phyloP scores from a whole-genome alignment of 1,140 invertebrate species.

The Antheraea mylitta region DNA sequence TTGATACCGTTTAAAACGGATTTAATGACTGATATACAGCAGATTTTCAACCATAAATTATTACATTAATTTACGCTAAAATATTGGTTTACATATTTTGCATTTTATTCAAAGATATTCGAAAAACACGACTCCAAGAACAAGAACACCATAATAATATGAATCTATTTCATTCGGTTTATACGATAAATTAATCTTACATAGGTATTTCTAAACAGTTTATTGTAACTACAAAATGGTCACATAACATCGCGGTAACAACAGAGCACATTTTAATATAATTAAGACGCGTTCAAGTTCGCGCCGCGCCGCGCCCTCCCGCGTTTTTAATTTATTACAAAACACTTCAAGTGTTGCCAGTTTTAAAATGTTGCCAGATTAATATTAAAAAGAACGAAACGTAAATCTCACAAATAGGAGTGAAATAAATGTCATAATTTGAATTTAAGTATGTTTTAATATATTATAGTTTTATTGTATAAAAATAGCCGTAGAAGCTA shows the following conservation, averaged over 20 bases:
- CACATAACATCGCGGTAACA: slow-evolving; percentile 20
- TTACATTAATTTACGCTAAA: no score
- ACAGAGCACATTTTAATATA: slow-evolving; percentile 41
- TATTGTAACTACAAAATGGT: slow-evolving; percentile 10
- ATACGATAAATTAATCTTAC: background rate
- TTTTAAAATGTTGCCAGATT: slow-evolving; percentile 38
- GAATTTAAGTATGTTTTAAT: slow-evolving; percentile 3
- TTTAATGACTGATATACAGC: no score
- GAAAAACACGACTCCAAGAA: no score
- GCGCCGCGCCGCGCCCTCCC: slow-evolving; percentile 18
- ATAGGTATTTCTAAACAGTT: slow-evolving; percentile 11
- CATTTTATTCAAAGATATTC: no score
- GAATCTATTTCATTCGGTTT: background rate
- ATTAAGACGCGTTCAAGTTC: slow-evolving; percentile 40
- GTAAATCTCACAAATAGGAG: slow-evolving; percentile 15
- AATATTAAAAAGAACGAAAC: slow-evolving; percentile 12
- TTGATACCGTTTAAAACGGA: no score
- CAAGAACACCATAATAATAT: no score
- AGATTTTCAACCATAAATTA: no score
- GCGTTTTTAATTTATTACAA: slow-evolving; percentile 14
- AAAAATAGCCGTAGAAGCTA: slow-evolving; percentile 1
- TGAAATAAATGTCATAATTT: slow-evolving; percentile 11
- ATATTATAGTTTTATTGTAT: background rate
- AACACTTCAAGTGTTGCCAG: slow-evolving; percentile 5
- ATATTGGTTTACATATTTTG: no score